Conservation (phyloP, 1,140 invertebrate genomes). For the Microvelia longipes region DNA sequence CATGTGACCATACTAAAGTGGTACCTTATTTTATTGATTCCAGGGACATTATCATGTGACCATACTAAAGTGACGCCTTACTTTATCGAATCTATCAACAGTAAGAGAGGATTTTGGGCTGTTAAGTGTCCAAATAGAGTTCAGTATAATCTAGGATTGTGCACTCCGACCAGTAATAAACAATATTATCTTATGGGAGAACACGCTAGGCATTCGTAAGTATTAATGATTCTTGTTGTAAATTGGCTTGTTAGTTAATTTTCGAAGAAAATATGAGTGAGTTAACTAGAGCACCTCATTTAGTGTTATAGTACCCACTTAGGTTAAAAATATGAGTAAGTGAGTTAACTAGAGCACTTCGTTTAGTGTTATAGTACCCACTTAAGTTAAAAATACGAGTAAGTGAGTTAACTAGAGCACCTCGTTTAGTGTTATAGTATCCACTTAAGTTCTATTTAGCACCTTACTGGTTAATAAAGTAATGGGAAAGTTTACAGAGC, state of each 20-base stretch:
- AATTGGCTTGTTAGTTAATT: not conserved
- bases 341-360: not conserved
- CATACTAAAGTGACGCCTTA: slow-evolving; percentile 76
- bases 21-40: too few species aligned
- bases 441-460: too few species aligned
- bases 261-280: not conserved
- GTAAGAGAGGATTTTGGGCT: slow-evolving; percentile 59
- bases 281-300: too few species aligned
- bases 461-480: too few species aligned
- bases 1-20: too few species aligned
- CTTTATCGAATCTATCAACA: slow-evolving; percentile 71
- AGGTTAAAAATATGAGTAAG: not conserved
- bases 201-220: slow-evolving; percentile 54
- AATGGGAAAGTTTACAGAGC: too few species aligned
- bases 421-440: too few species aligned
- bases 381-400: too few species aligned
- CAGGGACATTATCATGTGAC: slow-evolving; percentile 70
- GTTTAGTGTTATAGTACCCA: too few species aligned
- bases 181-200: slow-evolving; percentile 72
- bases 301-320: too few species aligned
- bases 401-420: too few species aligned
- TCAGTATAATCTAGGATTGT: slow-evolving; percentile 64
- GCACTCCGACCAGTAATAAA: slow-evolving; percentile 48
- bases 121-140: slow-evolving; percentile 63
- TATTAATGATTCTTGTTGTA: slow-evolving; percentile 8